These are phyloP conservation scores for Caenorhabditis plicata DNA, from an alignment of 2,888 invertebrate species.

Conservation along the genomic window DNA sequence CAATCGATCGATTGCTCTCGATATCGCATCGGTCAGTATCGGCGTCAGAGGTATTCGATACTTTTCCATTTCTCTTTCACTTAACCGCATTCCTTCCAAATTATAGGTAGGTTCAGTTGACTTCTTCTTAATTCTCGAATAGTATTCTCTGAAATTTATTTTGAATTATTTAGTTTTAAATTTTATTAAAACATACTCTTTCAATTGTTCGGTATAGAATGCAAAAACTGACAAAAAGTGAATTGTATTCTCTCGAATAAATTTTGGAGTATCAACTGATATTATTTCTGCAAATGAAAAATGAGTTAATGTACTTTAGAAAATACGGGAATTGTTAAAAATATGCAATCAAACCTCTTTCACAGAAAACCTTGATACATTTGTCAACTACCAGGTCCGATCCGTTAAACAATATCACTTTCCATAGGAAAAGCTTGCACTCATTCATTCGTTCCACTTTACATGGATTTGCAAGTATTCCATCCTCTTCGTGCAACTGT, in stretches of 20 bases:
- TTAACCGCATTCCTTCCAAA: constrained; percentile 2
- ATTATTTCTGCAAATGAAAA: constrained; percentile 21
- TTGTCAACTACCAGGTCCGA: constrained; percentile 25
- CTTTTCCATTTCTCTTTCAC: constrained; percentile 11
- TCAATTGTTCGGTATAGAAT: constrained; percentile 24
- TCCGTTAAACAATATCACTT: constrained; percentile 27
- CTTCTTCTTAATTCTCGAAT: constrained; percentile 6
- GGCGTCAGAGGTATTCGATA: constrained; percentile 15
- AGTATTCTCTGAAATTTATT: constrained; percentile 16
- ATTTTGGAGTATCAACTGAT: constrained; percentile 17
- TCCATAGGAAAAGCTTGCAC: constrained; percentile 25
- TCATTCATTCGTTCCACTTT: too few species aligned
- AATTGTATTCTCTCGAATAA: constrained; percentile 12
- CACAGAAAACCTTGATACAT: constrained; percentile 28
- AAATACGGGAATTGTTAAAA: too few species aligned
- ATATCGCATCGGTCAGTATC: constrained; percentile 17
- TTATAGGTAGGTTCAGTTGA: constrained; percentile 9
- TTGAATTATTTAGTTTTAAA: neutral
- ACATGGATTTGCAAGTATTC: constrained; percentile 8
- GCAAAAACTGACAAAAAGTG: constrained; percentile 24
- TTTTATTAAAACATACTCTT: constrained; percentile 8
- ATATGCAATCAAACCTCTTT: constrained; percentile 29
- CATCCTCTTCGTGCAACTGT: neutral
- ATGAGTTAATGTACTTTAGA: constrained; percentile 11
- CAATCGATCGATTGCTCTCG: constrained; percentile 16